Evolutionary conservation across 2,888 invertebrate species (phyloP), one percentile per base, ranked within the genome.

Genomic region (Eupeodes latifasciatus): DNA sequence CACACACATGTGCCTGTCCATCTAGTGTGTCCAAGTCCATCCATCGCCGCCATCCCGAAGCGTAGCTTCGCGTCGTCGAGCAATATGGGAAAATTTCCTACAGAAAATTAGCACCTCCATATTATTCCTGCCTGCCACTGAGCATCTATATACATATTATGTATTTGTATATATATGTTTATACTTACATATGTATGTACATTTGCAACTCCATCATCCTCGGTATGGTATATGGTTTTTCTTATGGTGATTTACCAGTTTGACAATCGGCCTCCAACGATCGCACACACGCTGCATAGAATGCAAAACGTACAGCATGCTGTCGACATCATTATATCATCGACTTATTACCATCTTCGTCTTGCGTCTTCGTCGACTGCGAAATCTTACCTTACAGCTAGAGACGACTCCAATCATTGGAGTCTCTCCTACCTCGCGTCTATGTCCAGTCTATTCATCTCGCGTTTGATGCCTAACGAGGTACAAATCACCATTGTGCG

Each of bases 261-360:
- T 88, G 88, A 85, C 88, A 85, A 88, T 88, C 88, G 81, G 81
- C 85, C 75, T 66, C 62, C 84, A 75, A 88, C 64, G 85, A 88
- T 88, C 88, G 77, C 71, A 75, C 62, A 75, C 81, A 69, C 57
- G 12, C 4, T 14, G 19, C 27, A 19, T 55, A 72, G 47, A 72
- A 71, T 75, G 67, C 80, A 81, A 59, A 64, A 64, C 64, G 40
- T 72, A 53, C 40, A 55, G 74, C 59, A 27, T 40, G 62, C 62
- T 47, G 80, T 74, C 84, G 85, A 81, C 88, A 78, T 85, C 85
- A 81, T 84, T 88, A 88, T 85, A 88, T 88, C 88, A 88, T 88
- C 78, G 85, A 81, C 81, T 87, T 84, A 80, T 86, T 86, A 87
- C 83, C 80, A 83, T n/a, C 81, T 4, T 9, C 51, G 51, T 16